A percentile compares a stretch with the other conserved stretches of the same genome.
phyloP scores from a whole-genome alignment of 2,797 vertebrate genomes.

The Oophaga sylvatica region DNA sequence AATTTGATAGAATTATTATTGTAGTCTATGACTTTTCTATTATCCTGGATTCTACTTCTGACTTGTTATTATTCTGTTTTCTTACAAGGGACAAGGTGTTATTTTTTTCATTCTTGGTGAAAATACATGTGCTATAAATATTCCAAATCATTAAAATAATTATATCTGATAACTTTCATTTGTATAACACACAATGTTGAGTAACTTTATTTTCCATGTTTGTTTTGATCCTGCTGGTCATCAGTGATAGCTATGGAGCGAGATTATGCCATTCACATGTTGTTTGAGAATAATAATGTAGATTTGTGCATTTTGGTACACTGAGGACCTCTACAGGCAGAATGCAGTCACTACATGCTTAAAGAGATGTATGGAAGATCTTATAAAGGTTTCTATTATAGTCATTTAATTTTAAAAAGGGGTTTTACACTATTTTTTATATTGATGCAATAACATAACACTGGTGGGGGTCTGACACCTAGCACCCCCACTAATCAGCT shows the following conservation, averaged over 20 bases:
- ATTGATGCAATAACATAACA: no score
- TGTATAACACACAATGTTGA: background rate
- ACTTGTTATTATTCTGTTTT: background rate
- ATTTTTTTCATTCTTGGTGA: background rate
- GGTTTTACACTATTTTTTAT: no score
- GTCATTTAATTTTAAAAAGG: background rate
- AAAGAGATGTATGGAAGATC: background rate
- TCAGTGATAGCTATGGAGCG: conserved; percentile 37
- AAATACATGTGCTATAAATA: background rate
- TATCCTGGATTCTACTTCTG: background rate
- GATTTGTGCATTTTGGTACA: background rate
- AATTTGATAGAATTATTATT: background rate
- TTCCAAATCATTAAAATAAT: conserved; percentile 6
- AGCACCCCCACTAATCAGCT: no score
- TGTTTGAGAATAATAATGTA: conserved; percentile 8
- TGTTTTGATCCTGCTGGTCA: conserved; percentile 27
- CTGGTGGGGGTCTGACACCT: no score
- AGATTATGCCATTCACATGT: conserved; percentile 1
- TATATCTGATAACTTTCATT: background rate
- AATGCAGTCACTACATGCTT: background rate
- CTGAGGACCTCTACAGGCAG: conserved; percentile 33
- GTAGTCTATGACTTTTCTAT: background rate
- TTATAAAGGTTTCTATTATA: background rate
- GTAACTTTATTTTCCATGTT: conserved; percentile 2
- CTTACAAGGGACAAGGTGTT: background rate